Evolutionary conservation across 2,797 vertebrate genomes (phyloP).

Genomic region (Remorina albescens): DNA sequence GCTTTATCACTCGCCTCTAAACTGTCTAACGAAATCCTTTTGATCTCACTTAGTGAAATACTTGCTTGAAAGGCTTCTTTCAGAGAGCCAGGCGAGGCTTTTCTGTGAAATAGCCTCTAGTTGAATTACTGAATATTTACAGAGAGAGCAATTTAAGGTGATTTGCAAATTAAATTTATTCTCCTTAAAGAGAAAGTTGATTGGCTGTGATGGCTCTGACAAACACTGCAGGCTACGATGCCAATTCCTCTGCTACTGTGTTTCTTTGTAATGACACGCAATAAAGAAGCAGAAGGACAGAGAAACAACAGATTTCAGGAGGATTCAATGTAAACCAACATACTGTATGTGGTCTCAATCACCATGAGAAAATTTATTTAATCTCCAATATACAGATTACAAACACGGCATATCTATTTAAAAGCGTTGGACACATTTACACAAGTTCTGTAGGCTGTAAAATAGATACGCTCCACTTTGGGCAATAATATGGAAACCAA

Average conservation of each 20-base stretch:
- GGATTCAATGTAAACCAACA: conserved; percentile 2
- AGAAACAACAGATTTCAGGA: background rate
- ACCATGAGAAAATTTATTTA: background rate
- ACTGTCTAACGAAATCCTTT: background rate
- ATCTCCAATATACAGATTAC: conserved; percentile 16
- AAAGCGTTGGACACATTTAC: conserved; percentile 18
- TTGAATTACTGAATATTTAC: background rate
- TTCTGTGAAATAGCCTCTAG: background rate
- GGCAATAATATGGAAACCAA: conserved; percentile 15
- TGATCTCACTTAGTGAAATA: conserved; percentile 11
- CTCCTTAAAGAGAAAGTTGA: background rate
- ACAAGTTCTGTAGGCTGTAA: background rate
- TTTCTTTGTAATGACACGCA: conserved; percentile 6
- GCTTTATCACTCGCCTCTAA: background rate
- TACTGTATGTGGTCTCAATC: conserved; percentile 3
- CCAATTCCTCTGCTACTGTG: background rate
- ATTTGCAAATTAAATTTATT: background rate
- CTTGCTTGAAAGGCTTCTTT: background rate
- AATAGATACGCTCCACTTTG: conserved; percentile 4
- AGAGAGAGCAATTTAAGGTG: background rate
- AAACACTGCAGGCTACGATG: conserved; percentile 2
- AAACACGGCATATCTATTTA: conserved; percentile 3
- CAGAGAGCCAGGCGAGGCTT: conserved; percentile 3
- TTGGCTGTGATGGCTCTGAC: conserved; percentile 10
- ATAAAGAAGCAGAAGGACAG: background rate